Conservation (phyloP, 2,888 invertebrate species). For the Deroplatys truncata region DNA sequence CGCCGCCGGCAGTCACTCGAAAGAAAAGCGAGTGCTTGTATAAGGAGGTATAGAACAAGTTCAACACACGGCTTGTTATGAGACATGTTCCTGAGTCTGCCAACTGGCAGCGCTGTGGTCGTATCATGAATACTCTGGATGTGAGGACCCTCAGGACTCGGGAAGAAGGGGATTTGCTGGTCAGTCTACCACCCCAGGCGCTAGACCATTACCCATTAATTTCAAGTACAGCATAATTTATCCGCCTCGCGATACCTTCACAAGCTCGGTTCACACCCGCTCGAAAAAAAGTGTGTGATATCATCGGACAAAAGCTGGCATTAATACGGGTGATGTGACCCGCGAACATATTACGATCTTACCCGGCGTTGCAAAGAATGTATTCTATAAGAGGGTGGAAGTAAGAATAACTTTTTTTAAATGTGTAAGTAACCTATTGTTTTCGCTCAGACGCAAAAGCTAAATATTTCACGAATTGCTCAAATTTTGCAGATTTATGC, state of each 20-base stretch:
- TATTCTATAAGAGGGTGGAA: no score
- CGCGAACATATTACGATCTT: no score
- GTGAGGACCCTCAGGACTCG: background rate
- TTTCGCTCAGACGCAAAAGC: no score
- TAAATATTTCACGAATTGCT: no score
- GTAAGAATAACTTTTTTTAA: no score
- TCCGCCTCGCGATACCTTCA: background rate
- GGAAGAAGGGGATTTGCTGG: background rate
- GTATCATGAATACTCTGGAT: background rate
- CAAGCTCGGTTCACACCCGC: background rate
- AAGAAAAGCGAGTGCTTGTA: background rate
- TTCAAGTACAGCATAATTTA: slow-evolving; percentile 27
- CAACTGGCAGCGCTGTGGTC: background rate
- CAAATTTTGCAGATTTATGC: no score
- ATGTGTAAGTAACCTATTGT: no score
- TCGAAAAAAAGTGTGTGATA: background rate
- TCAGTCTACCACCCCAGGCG: background rate
- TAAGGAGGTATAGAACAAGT: background rate
- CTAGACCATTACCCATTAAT: slow-evolving; percentile 26
- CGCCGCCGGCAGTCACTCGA: no score
- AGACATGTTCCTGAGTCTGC: background rate
- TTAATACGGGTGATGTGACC: no score
- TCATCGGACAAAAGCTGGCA: no score
- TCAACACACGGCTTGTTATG: background rate
- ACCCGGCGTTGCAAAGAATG: no score